Evolutionary conservation across 2,888 invertebrate genomes (phyloP).

Genomic region (Euplagia quadripunctaria): DNA sequence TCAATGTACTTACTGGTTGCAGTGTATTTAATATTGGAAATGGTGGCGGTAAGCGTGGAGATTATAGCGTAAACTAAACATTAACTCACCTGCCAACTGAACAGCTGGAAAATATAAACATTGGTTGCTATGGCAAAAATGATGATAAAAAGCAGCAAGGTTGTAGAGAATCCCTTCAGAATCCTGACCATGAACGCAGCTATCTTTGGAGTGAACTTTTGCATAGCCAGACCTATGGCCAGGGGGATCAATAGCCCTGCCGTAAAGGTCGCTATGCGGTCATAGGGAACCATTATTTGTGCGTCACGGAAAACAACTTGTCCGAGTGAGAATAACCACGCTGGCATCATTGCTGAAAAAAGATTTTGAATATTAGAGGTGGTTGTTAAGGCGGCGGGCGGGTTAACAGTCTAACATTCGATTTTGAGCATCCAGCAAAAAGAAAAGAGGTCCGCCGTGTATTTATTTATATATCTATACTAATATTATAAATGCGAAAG

Average conservation of each 20-base stretch:
- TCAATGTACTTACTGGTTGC: too few species aligned
- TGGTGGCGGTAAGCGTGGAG: neutral
- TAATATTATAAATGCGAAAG: too few species aligned
- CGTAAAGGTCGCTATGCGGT: slow-evolving; percentile 91
- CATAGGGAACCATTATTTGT: slow-evolving; percentile 92
- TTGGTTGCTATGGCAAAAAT: slow-evolving; percentile 96
- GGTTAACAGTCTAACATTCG: too few species aligned
- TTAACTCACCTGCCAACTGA: slow-evolving; percentile 93
- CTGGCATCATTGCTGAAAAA: slow-evolving; percentile 92
- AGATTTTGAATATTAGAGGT: slow-evolving; percentile 9
- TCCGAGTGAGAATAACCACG: slow-evolving; percentile 97
- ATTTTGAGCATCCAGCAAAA: too few species aligned
- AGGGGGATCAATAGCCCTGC: slow-evolving; percentile 93
- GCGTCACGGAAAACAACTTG: slow-evolving; percentile 91
- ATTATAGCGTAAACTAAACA: neutral
- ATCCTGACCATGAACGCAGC: slow-evolving; percentile 92
- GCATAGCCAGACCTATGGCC: slow-evolving; percentile 86
- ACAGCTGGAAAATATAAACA: slow-evolving; percentile 94
- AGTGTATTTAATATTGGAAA: too few species aligned
- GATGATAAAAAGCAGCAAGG: slow-evolving; percentile 94
- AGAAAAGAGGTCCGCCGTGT: too few species aligned
- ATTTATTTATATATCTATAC: too few species aligned
- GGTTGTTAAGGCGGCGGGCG: too few species aligned
- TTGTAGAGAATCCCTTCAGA: slow-evolving; percentile 94
- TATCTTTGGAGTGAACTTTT: slow-evolving; percentile 90